Evolutionary conservation across 2,797 vertebrate genomes (phyloP).

Genomic region (Argyrosomus regius): DNA sequence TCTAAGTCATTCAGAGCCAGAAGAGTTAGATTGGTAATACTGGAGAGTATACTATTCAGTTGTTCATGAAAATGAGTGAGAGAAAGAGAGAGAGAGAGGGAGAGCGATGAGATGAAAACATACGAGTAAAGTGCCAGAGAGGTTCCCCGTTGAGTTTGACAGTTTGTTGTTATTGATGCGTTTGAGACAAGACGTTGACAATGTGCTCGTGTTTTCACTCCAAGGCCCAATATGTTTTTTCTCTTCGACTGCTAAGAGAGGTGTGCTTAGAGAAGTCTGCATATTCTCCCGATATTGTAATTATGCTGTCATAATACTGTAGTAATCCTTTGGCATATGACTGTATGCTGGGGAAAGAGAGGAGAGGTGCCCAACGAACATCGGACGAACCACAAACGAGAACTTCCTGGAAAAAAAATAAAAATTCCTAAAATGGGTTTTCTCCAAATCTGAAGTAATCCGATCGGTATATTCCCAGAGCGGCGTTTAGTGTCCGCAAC

Average conservation of each 20-base stretch:
- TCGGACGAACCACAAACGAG: background rate
- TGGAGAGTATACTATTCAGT: constrained; percentile 64
- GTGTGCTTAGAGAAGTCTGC: constrained; percentile 47
- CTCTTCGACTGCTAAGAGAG: constrained; percentile 28
- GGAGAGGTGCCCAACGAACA: constrained; percentile 26
- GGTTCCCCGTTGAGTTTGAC: constrained; percentile 51
- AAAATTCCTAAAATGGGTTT: background rate
- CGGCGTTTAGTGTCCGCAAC: constrained; percentile 6
- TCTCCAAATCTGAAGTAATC: constrained; percentile 28
- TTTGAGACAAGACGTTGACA: constrained; percentile 59
- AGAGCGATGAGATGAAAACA: constrained; percentile 54
- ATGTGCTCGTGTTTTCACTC: constrained; percentile 55
- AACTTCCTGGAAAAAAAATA: constrained; percentile 19
- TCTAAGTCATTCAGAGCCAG: constrained; percentile 56
- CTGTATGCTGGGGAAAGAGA: constrained; percentile 56
- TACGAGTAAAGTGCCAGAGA: constrained; percentile 71
- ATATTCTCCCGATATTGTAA: constrained; percentile 23
- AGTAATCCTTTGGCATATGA: constrained; percentile 79
- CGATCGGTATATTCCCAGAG: constrained; percentile 27
- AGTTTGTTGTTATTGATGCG: constrained; percentile 53
- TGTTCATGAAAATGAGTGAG: constrained; percentile 47
- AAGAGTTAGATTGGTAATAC: constrained; percentile 56
- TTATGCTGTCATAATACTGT: constrained; percentile 50
- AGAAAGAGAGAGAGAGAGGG: background rate
- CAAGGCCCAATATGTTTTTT: constrained; percentile 36